A percentile compares a stretch with the other conserved stretches of the same genome.
These are phyloP conservation scores for Acinonyx jubatus DNA, from an alignment of 2,113 vertebrate species.

Conservation along the genomic window DNA sequence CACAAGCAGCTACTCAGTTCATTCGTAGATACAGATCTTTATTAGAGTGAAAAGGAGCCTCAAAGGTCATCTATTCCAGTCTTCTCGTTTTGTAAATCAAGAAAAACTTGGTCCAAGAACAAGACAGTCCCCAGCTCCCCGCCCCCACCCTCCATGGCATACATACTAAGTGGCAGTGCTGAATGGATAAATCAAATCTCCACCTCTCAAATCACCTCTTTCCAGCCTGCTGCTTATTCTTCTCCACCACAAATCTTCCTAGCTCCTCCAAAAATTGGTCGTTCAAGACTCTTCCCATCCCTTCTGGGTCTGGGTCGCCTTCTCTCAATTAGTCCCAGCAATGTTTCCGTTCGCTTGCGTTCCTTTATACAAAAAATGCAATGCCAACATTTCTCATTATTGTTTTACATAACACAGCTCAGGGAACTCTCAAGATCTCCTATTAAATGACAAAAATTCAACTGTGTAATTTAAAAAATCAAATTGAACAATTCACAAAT, in stretches of 20 bases:
- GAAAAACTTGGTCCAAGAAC: neutral
- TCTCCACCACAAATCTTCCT: rapidly evolving
- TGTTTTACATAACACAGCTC: neutral
- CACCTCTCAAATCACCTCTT: neutral
- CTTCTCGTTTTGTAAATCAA: neutral
- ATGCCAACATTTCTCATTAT: neutral
- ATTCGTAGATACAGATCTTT: neutral
- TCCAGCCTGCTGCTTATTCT: neutral
- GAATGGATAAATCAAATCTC: neutral
- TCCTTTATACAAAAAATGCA: neutral
- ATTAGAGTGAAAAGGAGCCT: neutral
- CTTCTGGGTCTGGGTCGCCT: neutral
- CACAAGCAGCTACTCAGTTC: neutral
- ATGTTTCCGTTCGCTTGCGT: neutral
- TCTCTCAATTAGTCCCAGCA: neutral
- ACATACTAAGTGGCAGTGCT: neutral
- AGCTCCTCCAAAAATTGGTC: neutral
- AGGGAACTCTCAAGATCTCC: neutral
- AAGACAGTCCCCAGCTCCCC: rapidly evolving
- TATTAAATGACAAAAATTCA: neutral
- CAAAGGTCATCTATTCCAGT: neutral
- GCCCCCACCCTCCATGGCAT: rapidly evolving
- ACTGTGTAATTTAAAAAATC: neutral
- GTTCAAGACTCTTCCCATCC: neutral
- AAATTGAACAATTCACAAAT: neutral